Conservation (phyloP, 1,140 invertebrate species). For the Drosophila santomea region DNA sequence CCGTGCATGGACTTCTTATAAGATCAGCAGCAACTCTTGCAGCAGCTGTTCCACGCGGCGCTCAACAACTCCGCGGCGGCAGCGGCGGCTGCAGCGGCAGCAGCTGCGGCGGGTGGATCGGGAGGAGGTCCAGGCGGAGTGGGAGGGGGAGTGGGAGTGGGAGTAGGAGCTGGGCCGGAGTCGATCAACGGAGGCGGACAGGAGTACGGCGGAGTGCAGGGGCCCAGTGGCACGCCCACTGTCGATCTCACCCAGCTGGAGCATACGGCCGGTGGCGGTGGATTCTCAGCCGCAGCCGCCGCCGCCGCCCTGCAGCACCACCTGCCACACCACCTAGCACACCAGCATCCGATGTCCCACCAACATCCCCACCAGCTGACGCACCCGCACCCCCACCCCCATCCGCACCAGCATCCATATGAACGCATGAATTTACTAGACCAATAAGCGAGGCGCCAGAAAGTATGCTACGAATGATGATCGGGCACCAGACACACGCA, state of each 20-base stretch:
- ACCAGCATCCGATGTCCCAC: conserved; percentile 44
- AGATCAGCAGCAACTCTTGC: conserved; percentile 84
- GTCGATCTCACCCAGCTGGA: conserved; percentile 77
- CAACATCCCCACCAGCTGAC: conserved; percentile 35
- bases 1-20: conserved; percentile 85
- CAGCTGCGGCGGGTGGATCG: conserved; percentile 22
- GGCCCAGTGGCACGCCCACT: conserved; percentile 53
- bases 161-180: conserved; percentile 16
- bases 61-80: conserved; percentile 76
- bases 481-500: conserved; percentile 11
- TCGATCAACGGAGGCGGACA: background rate
- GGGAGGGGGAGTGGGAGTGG: conserved; percentile 2
- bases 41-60: conserved; percentile 83
- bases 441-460: conserved; percentile 62
- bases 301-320: conserved; percentile 34
- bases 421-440: conserved; percentile 82
- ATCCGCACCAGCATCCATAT: conserved; percentile 65
- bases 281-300: conserved; percentile 1
- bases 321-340: conserved; percentile 52
- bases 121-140: conserved; percentile 16
- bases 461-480: conserved; percentile 37
- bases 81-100: conserved; percentile 61
- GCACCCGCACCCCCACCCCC: conserved; percentile 47
- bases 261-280: conserved; percentile 30
- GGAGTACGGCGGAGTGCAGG: conserved; percentile 11